Evolutionary conservation across 1,140 invertebrate species (phyloP).

Genomic region (Pemphigus obesinymphae): DNA sequence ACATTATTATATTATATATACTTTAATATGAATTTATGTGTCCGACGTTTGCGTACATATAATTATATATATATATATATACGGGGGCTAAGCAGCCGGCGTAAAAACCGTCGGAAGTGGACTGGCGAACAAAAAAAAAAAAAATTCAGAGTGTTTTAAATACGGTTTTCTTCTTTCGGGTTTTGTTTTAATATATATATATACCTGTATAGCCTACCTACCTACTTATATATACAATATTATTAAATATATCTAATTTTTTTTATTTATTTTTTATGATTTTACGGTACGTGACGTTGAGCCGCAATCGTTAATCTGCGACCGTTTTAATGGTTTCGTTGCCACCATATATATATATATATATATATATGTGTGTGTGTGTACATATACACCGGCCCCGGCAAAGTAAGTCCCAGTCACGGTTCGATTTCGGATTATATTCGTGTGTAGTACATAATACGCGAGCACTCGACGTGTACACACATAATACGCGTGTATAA

Average conservation of each 20-base stretch:
- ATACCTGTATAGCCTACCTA: too few species aligned
- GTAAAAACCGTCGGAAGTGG: background rate
- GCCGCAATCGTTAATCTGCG: conserved; percentile 37
- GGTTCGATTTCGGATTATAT: conserved; percentile 4
- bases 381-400: too few species aligned
- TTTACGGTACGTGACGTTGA: conserved; percentile 41
- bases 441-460: background rate
- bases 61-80: background rate
- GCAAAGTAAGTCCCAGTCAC: conserved; percentile 23
- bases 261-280: conserved; percentile 28
- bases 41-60: conserved; percentile 2
- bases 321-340: conserved; percentile 39
- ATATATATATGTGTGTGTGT: too few species aligned
- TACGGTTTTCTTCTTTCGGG: background rate
- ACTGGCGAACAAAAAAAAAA: background rate
- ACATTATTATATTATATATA: background rate
- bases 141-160: background rate
- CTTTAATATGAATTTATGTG: conserved; percentile 14
- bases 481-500: background rate
- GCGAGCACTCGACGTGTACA: background rate
- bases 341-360: background rate
- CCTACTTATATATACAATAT: background rate
- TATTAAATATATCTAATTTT: too few species aligned
- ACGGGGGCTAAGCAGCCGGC: too few species aligned
- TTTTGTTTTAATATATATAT: background rate